Base-by-base conservation (phyloP, 2,888 invertebrate genomes). In the Kuschelorhynchus macadamiae region DNA sequence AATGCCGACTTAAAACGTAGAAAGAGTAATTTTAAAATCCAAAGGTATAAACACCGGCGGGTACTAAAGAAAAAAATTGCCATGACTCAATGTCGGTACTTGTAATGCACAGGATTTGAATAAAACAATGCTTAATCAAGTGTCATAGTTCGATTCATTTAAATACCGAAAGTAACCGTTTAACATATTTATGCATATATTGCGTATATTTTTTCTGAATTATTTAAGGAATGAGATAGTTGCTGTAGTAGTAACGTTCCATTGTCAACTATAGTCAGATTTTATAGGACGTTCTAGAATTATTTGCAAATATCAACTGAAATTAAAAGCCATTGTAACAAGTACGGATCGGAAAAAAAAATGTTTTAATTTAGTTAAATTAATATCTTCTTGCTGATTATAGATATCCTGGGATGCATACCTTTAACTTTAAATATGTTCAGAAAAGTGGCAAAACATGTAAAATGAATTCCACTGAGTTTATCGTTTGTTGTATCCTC, bases 81-180 rank as follows among this genome's bases (percentile, higher is more conserved):
- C 33, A n/a, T 57, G 56, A 57, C 33, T 57, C 56, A 57, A 57
- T 18, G 55, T 55, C 55, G 55, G 42, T 42, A 55, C 18, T 55
- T 55, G 42, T 30, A 42, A 55, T 44, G 56, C 42, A 53, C 36
- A 42, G 36, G n/a, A 61, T 66, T 53, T 52, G 52, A 66, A 59
- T 60, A 57, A 59, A 60, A 67, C 55, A 61, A 49, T 60, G 55
- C 47, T 65, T 65, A 55, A 67, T 57, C 55, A 55, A 61, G 60
- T 55, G 56, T 55, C 61, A 55, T 55, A 56, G 67, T 67, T 67
- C 61, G 67, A 18, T 49, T 61, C 32, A 67, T 67, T 67, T 61
- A 20, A 61, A 67, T 67, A 67, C 55, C 25, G 39, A 55, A 49
- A 41, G 46, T 47, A 49, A 39, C 39, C 39, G 56, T 46, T 53